phyloP scores from a whole-genome alignment of 2,113 vertebrate genomes.

The Dasypus novemcinctus region DNA sequence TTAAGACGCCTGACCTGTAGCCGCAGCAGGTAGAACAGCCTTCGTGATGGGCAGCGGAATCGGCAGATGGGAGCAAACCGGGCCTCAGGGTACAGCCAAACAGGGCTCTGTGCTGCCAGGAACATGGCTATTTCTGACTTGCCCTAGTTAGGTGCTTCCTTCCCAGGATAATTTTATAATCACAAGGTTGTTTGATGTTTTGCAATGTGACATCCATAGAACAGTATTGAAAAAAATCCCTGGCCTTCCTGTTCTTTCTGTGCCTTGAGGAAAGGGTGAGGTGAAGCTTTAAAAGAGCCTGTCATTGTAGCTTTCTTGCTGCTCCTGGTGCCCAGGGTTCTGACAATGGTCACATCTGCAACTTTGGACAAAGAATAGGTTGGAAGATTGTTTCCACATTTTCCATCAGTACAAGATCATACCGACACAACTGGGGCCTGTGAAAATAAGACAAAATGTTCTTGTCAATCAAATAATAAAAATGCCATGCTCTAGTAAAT shows the following conservation, averaged over 20 bases:
- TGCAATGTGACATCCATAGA: slow-evolving; percentile 26
- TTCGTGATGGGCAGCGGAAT: neutral
- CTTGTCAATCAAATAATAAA: neutral
- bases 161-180: slow-evolving; percentile 32
- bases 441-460: neutral
- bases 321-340: neutral
- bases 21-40: neutral
- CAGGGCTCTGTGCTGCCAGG: neutral
- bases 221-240: neutral
- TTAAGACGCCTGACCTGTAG: neutral
- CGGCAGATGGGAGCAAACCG: accelerated
- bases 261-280: neutral
- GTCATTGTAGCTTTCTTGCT: neutral
- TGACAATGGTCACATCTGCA: slow-evolving; percentile 10
- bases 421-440: slow-evolving; percentile 90
- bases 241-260: neutral
- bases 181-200: slow-evolving; percentile 12
- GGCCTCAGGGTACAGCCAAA: neutral
- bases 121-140: slow-evolving; percentile 63
- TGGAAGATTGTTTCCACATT: slow-evolving; percentile 86
- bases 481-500: neutral
- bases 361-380: slow-evolving; percentile 85
- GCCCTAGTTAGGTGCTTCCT: slow-evolving; percentile 62
- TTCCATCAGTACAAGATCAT: slow-evolving; percentile 90
- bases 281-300: neutral